These are phyloP conservation scores for Mizuhopecten yessoensis DNA, from an alignment of 1,140 invertebrate genomes.

Conservation along the genomic window DNA sequence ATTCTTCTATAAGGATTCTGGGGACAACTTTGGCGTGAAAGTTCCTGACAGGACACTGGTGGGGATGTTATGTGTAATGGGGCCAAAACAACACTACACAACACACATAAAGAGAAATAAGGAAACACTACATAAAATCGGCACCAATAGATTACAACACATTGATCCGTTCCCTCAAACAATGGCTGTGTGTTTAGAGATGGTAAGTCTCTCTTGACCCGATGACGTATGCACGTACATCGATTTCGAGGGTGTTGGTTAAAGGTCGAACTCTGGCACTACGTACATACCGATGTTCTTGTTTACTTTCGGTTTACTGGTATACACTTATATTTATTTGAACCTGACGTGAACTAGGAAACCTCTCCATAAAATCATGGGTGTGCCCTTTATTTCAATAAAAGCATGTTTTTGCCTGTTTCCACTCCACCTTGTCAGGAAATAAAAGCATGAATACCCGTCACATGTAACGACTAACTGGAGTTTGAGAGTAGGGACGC, in stretches of 20 bases:
- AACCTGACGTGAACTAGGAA: neutral
- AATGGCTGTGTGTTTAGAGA: neutral
- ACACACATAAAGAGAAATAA: neutral
- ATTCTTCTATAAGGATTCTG: too few relatives aligned
- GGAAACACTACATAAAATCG: neutral
- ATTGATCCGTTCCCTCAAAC: neutral
- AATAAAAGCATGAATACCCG: neutral
- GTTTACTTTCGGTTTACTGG: constrained; percentile 29
- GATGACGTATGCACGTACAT: neutral
- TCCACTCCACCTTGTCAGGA: neutral
- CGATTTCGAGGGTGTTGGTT: neutral
- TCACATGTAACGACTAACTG: neutral
- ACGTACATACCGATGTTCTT: neutral
- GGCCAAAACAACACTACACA: too few relatives aligned
- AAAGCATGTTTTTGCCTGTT: constrained; percentile 27
- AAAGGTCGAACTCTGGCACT: neutral
- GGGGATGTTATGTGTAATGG: too few relatives aligned
- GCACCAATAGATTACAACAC: too few relatives aligned
- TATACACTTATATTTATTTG: constrained; percentile 11
- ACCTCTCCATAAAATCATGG: neutral
- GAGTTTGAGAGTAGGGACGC: neutral
- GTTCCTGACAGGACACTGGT: too few relatives aligned
- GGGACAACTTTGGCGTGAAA: too few relatives aligned
- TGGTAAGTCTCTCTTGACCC: neutral
- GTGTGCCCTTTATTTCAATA: neutral